Base-by-base conservation (phyloP, 2,797 vertebrate species). In the Rhinella marina region DNA sequence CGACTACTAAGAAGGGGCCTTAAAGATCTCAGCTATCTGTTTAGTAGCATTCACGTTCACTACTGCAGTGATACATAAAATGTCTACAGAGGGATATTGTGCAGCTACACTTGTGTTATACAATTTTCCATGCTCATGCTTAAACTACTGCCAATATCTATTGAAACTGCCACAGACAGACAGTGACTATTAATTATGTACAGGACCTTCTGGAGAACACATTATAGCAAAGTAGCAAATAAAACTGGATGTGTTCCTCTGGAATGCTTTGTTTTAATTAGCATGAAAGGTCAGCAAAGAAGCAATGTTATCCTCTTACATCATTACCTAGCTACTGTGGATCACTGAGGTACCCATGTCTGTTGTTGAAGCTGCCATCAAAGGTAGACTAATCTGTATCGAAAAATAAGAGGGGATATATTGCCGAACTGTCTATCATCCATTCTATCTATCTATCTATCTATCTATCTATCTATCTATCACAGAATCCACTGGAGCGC, bases 241-340 rank as follows among this genome's bases (percentile, higher is more conserved):
- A 77, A 82, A 73, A 84, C 57, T 56, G 59, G 32, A 82, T 82
- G 85, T 75, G 56, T 81, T 85, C 25, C 79, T 57, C 16, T 82
- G 88, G 88, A 86, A 89, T 89, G 88, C 80, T 83, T 78, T 86
- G 84, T 86, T 78, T 89, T 89, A 89, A 89, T 79, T 82, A 86
- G 73, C 88, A 89, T 89, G 73, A 89, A 89, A 83, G 84, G 88
- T 83, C 84, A 82, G 48, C 23, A 62, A 68, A 57, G 61, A 76
- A 81, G 77, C 78, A 88, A 82, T 7, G 78, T 86, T 88, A 88
- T 88, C 87, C 84, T 11, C 84, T 88, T 85, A 76, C 84, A 87
- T 70, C 70, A 88, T 88, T 78, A 84, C 62, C 59, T 81, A 56
- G 87, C 84, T 82, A 76, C 83, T 86, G 83, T 77, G 54, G 82